Percentiles rank a stretch among this genome's conserved stretches.
Evolutionary conservation across 2,113 vertebrate species (phyloP).

Genomic region (Nyctibius bracteatus): DNA sequence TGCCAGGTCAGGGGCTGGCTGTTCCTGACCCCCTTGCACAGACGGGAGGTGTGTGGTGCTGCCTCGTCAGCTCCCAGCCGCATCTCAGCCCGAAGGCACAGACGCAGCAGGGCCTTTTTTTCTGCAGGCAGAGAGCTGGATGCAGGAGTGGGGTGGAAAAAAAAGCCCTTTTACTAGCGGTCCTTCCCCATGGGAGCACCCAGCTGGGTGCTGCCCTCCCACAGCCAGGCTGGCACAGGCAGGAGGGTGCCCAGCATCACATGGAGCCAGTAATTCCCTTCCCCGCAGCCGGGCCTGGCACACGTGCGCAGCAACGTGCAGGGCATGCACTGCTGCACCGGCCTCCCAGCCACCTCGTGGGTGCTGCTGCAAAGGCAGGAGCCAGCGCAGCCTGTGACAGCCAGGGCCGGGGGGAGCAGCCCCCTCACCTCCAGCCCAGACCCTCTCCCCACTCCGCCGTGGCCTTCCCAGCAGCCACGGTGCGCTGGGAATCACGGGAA

Average conservation of each 20-base stretch:
- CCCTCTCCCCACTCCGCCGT: background rate
- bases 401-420: background rate
- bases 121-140: background rate
- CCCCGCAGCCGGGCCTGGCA: background rate
- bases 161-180: background rate
- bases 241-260: background rate
- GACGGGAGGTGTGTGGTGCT: rapidly evolving
- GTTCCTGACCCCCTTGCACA: background rate
- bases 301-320: background rate
- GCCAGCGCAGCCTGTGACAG: background rate
- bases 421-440: background rate
- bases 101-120: background rate
- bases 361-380: background rate
- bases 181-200: background rate
- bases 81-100: rapidly evolving
- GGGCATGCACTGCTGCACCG: background rate
- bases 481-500: rapidly evolving
- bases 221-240: rapidly evolving
- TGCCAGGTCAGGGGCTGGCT: rapidly evolving
- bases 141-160: background rate
- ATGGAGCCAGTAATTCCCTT: rapidly evolving
- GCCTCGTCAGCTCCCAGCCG: background rate
- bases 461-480: rapidly evolving
- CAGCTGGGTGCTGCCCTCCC: background rate
- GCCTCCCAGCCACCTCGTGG: background rate